Base-by-base conservation (phyloP, 2,888 invertebrate genomes). In the Synergus japonicus region DNA sequence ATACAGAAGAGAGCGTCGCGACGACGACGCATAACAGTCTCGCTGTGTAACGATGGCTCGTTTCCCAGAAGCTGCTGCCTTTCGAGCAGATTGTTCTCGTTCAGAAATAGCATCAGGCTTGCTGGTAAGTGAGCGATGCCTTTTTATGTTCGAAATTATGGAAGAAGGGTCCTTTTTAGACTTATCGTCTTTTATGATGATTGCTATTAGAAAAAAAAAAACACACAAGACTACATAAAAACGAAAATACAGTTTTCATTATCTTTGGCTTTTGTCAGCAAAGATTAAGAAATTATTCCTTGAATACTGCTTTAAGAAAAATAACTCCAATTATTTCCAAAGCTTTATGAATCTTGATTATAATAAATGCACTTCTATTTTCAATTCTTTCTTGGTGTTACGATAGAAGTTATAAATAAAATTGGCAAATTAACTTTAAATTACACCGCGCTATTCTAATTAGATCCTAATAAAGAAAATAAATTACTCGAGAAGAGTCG, bases 11-110 rank as follows among this genome's bases (percentile, higher is more conserved):
- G 66, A 66, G n/a, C 37, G 66, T 66, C 66, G 66, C 43, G 66
- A 66, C 66, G 43, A 18, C 44, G 43, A 66, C 44, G 37, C 66
- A 66, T 66, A 49, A 69, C 15, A 69, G 69, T 69, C 46, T 69
- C 29, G 44, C 66, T 44, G 44, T 44, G 18, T 49, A 69, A 69
- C 22, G 46, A 43, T 46, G 15, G 22, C 69, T 69, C 49, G 46
- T 69, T 46, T 69, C 13, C 29, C 29, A 46, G 69, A 46, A 69
- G 69, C 69, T 69, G 49, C 49, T 15, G 69, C 69, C 69, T 69
- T 69, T 69, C 49, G 49, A 69, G 69, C 13, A 69, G 49, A 49
- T 54, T 69, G 49, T 69, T 54, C 69, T 54, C 69, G 49, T 69
- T 69, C 49, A 69, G 69, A 49, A 69, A 49, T 49, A 69, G 49